Evolutionary conservation across 1,140 invertebrate genomes (phyloP).

Genomic region (Arion vulgaris): DNA sequence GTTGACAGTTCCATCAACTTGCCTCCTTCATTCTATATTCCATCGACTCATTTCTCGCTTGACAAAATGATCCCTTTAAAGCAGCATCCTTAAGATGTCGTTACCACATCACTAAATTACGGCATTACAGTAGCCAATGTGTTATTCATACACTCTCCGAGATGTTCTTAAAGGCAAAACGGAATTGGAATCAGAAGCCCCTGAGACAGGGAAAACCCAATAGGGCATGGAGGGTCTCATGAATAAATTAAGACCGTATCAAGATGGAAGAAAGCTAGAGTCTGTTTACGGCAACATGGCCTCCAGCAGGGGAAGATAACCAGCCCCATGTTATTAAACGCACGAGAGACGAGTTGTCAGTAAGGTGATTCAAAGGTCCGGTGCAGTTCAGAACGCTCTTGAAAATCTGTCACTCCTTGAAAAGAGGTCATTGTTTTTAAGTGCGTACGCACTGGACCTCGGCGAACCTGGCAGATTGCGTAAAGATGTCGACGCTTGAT

Average conservation of each 20-base stretch:
- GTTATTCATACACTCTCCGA: neutral
- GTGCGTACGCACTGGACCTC: slow-evolving; percentile 16
- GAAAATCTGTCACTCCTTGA: slow-evolving; percentile 27
- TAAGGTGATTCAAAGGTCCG: neutral
- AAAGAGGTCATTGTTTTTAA: neutral
- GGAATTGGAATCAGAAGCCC: neutral
- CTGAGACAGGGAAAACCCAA: neutral
- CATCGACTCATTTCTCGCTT: neutral
- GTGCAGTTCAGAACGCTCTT: slow-evolving; percentile 9
- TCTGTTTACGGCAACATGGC: slow-evolving; percentile 22
- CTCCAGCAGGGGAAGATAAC: slow-evolving; percentile 17
- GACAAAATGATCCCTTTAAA: neutral
- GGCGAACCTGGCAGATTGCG: slow-evolving; percentile 32
- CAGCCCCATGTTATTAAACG: slow-evolving; percentile 25
- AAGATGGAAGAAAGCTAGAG: slow-evolving; percentile 14
- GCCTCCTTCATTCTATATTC: neutral
- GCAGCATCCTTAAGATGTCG: neutral
- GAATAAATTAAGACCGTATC: slow-evolving; percentile 30
- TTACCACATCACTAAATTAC: neutral
- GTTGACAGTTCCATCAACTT: no score
- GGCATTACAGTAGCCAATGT: neutral
- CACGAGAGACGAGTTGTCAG: neutral
- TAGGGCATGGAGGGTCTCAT: slow-evolving; percentile 7
- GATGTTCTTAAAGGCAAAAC: neutral
- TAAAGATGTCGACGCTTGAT: slow-evolving; percentile 34